These are phyloP conservation scores for Tympanoctomys barrerae DNA, from an alignment of 2,797 vertebrate genomes.

Conservation along the genomic window DNA sequence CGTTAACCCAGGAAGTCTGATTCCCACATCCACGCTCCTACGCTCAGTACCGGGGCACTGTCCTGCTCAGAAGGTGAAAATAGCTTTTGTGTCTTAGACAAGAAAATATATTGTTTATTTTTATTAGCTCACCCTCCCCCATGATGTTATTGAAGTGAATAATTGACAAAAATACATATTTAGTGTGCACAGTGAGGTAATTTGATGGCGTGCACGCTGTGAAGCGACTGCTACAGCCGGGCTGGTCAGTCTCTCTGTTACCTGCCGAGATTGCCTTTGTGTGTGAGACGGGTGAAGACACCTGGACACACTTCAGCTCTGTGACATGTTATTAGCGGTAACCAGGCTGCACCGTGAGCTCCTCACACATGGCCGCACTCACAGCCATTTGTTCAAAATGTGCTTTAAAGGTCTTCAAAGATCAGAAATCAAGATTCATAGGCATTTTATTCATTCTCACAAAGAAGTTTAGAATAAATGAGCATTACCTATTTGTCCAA, in stretches of 20 bases:
- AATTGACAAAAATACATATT: no score
- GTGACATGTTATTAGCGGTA: not conserved
- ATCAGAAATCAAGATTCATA: not conserved
- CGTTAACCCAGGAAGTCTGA: not conserved
- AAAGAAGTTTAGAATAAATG: not conserved
- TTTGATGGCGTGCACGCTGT: not conserved
- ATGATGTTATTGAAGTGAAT: not conserved
- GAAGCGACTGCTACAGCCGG: not conserved
- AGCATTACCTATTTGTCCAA: not conserved
- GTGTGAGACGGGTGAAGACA: no score
- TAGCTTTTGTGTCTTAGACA: not conserved
- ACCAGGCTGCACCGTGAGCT: no score
- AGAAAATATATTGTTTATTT: fast-evolving
- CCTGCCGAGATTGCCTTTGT: not conserved
- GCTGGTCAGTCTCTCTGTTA: not conserved
- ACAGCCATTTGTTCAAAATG: not conserved
- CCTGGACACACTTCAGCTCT: not conserved
- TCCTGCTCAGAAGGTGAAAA: not conserved
- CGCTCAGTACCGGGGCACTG: no score
- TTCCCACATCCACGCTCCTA: no score
- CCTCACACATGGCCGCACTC: no score
- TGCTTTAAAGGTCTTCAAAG: not conserved
- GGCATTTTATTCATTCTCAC: not conserved
- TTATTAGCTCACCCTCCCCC: not conserved
- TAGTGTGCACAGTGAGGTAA: not conserved